Conservation (phyloP, 2,888 invertebrate species). For the Portevinia maculata region DNA sequence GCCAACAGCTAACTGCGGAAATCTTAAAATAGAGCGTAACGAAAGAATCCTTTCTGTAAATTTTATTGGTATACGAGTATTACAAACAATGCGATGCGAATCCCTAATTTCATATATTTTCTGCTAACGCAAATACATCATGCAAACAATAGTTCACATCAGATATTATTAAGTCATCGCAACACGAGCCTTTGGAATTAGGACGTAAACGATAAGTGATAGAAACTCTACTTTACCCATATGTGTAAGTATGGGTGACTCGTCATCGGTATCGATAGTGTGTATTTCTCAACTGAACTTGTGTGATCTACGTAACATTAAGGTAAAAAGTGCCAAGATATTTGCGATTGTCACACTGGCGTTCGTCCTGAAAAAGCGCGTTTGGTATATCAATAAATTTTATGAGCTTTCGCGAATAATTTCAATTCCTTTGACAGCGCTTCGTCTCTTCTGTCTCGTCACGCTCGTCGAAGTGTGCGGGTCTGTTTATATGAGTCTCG, state of each 20-base stretch:
- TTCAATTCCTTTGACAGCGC: conserved; percentile 58
- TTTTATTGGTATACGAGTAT: conserved; percentile 66
- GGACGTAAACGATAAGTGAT: conserved; percentile 54
- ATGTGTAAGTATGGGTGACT: conserved; percentile 30
- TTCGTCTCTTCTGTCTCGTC: conserved; percentile 36
- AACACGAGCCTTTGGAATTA: conserved; percentile 21
- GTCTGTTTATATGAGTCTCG: not conserved
- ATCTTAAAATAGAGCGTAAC: conserved; percentile 49
- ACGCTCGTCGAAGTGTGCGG: conserved; percentile 6
- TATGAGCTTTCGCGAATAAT: conserved; percentile 63
- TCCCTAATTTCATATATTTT: conserved; percentile 65
- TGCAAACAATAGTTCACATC: conserved; percentile 58
- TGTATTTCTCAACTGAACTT: too few species aligned
- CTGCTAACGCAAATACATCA: conserved; percentile 70
- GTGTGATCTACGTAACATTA: not conserved
- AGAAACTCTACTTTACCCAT: conserved; percentile 31
- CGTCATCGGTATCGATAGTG: conserved; percentile 15
- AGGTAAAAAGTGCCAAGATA: conserved; percentile 34
- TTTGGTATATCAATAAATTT: conserved; percentile 73
- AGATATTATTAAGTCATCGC: conserved; percentile 66
- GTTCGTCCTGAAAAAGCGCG: conserved; percentile 65
- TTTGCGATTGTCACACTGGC: conserved; percentile 66
- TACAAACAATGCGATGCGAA: conserved; percentile 66
- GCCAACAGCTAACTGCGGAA: conserved; percentile 37
- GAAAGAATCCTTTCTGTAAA: conserved; percentile 62